Conservation (phyloP, 2,797 vertebrate species). For the Vultur gryphus region DNA sequence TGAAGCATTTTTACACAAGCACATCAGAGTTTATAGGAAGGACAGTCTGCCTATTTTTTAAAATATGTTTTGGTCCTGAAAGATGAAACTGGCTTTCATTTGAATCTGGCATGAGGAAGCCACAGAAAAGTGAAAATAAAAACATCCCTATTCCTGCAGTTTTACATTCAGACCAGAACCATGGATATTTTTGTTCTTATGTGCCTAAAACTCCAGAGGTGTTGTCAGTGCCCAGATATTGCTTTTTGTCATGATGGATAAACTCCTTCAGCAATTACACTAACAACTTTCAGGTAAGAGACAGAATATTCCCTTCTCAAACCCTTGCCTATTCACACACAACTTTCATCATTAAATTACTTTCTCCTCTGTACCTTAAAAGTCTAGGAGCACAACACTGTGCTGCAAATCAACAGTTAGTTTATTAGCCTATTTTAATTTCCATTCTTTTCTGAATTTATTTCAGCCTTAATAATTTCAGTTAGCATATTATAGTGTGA, state of each 20-base stretch:
- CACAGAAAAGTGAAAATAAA: background rate
- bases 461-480: background rate
- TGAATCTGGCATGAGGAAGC: background rate
- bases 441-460: background rate
- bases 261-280: background rate
- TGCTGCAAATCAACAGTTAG: background rate
- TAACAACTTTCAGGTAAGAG: background rate
- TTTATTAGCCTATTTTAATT: background rate
- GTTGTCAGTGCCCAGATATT: background rate
- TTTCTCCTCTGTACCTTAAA: background rate
- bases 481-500: background rate
- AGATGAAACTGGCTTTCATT: background rate
- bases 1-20: background rate
- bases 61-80: background rate
- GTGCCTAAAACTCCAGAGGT: background rate
- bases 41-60: background rate
- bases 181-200: background rate
- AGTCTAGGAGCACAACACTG: background rate
- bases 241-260: background rate
- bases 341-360: background rate
- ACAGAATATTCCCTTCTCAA: background rate
- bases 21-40: background rate
- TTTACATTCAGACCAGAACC: background rate
- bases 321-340: background rate
- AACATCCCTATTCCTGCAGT: background rate